Conservation (phyloP, 2,113 vertebrate species). For the Phalacrocorax aristotelis region DNA sequence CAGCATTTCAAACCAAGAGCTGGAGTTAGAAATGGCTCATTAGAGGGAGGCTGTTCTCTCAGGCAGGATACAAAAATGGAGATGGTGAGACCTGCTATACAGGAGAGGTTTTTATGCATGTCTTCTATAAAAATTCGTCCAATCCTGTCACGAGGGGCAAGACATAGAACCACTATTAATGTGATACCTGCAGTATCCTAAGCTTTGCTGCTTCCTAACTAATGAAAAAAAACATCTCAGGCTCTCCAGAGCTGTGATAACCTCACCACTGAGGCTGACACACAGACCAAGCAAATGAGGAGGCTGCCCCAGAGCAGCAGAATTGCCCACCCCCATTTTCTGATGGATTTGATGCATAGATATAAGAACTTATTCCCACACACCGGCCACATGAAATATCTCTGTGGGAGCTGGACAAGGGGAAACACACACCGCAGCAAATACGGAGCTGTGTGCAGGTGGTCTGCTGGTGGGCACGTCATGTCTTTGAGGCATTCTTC, state of each 20-base stretch:
- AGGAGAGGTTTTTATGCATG: not conserved
- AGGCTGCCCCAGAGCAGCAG: not conserved
- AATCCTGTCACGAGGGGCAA: not conserved
- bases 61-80: slow-evolving; percentile 4
- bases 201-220: not conserved
- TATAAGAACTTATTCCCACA: not conserved
- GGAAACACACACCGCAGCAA: not conserved
- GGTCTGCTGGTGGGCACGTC: not conserved
- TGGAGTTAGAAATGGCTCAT: not conserved
- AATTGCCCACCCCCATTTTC: not conserved
- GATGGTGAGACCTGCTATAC: not conserved
- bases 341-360: not conserved
- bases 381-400: not conserved
- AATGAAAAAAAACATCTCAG: not conserved
- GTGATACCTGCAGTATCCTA: not conserved
- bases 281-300: not conserved
- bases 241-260: not conserved
- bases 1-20: slow-evolving; percentile 49
- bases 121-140: not conserved
- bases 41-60: not conserved
- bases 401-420: not conserved
- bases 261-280: not conserved
- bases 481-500: not conserved
- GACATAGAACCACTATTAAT: not conserved
- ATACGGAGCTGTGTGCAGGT: not conserved